Evolutionary conservation across 2,113 vertebrate species (phyloP).

Genomic region (Australoheros scitulus): DNA sequence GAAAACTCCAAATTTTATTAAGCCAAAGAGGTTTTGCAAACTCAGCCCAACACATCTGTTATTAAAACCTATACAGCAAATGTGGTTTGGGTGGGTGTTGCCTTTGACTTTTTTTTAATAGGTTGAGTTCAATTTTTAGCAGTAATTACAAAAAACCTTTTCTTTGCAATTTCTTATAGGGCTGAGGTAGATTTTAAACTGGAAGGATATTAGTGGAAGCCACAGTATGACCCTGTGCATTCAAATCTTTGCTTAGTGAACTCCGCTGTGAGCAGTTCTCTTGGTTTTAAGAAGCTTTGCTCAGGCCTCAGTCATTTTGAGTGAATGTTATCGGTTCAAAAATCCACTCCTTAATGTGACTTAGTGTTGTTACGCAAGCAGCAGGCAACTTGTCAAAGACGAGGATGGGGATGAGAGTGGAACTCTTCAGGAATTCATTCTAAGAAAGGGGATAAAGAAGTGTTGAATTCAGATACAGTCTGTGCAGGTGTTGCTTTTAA

Average conservation of each 20-base stretch:
- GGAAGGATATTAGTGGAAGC: not conserved
- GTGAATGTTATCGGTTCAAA: slow-evolving; percentile 18
- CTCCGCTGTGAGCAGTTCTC: not conserved
- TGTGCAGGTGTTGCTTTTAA: not conserved
- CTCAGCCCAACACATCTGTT: too few species aligned
- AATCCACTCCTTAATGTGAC: slow-evolving; percentile 18
- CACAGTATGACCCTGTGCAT: not conserved
- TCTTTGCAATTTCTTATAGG: not conserved
- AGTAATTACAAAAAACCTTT: not conserved
- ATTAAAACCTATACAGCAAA: too few species aligned
- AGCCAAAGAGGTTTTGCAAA: too few species aligned
- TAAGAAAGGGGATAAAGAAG: not conserved
- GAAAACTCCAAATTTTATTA: too few species aligned
- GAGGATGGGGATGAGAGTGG: not conserved
- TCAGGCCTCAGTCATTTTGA: not conserved
- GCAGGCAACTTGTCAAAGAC: slow-evolving; percentile 2
- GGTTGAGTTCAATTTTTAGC: not conserved
- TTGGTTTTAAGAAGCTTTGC: slow-evolving; percentile 47
- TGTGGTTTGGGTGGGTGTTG: too few species aligned
- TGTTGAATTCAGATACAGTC: not conserved
- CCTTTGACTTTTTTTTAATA: not conserved
- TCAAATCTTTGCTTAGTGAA: not conserved
- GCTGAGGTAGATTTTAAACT: not conserved
- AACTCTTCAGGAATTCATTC: slow-evolving; percentile 3
- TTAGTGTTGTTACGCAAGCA: slow-evolving; percentile 43